These are phyloP conservation scores for Drosophila pallidifrons DNA, from an alignment of 1,140 invertebrate species.

Conservation along the genomic window DNA sequence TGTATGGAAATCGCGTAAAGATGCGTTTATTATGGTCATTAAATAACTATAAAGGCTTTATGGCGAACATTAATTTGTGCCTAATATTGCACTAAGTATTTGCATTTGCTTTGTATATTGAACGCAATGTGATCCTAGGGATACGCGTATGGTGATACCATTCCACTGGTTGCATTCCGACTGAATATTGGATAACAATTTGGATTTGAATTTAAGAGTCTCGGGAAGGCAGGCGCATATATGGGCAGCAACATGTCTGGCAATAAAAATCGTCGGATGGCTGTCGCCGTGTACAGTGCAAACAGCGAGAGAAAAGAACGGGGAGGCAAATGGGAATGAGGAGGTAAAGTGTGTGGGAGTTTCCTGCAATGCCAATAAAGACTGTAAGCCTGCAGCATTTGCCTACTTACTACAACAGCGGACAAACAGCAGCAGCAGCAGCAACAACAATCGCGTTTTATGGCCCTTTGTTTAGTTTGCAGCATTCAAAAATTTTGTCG, in stretches of 20 bases:
- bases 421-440: slow-evolving; percentile 1
- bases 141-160: not conserved
- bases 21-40: slow-evolving; percentile 16
- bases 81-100: slow-evolving; percentile 31
- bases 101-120: slow-evolving; percentile 25
- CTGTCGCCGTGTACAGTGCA: slow-evolving; percentile 13
- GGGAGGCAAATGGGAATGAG: not conserved
- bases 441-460: slow-evolving; percentile 20
- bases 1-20: slow-evolving; percentile 8
- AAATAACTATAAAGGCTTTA: slow-evolving; percentile 18
- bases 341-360: not conserved
- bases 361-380: slow-evolving; percentile 43
- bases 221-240: not conserved
- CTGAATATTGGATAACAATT: slow-evolving; percentile 21
- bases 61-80: slow-evolving; percentile 12
- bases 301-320: not conserved
- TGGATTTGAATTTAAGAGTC: slow-evolving; percentile 29
- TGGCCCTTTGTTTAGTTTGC: slow-evolving; percentile 37
- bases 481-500: slow-evolving; percentile 12
- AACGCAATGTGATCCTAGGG: slow-evolving; percentile 6
- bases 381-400: slow-evolving; percentile 39
- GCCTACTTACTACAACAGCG: slow-evolving; percentile 29
- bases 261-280: slow-evolving; percentile 34
- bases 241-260: not conserved
- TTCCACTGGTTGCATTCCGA: slow-evolving; percentile 4